Base-by-base conservation (phyloP, 1,140 invertebrate species). In the Antheraea pernyi region DNA sequence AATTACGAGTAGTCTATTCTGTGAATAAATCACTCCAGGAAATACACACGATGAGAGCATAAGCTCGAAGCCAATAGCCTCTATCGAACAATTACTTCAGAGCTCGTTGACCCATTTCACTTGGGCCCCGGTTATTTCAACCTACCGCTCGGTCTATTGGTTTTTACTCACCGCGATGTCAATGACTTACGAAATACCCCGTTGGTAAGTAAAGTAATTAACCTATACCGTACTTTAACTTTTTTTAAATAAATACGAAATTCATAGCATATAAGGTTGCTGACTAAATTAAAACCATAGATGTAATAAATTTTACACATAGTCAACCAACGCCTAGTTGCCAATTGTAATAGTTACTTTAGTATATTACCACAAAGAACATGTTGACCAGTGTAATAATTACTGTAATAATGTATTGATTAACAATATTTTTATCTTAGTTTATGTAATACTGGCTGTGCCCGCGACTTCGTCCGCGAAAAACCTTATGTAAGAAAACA, bases 61-160 rank as follows among this genome's bases (percentile, higher is more conserved):
- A 67, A 68, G 72, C 68, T 70, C 59, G 64, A 65, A 73, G 58
- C 65, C 72, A 73, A 73, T 73, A 76, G 74, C 70, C 69, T 76
- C 69, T 71, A 71, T 79, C 74, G 65, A 73, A 81, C 80, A 86
- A 82, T 86, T 82, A 83, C 78, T 83, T 80, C 82, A 84, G 77
- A 76, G 77, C 61, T 73, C 70, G 75, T 84, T 83, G 83, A 84
- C 83, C 85, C 72, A 83, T 77, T 83, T 85, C 69, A 74, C 62
- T 74, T 75, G 67, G 60, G 60, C 39, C 48, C 74, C 69, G 69
- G 75, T 75, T 81, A 77, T 78, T 81, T 79, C 70, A 77, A 79
- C 72, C 69, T 70, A 37, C 63, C 59, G 64, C 59, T 53, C 59
- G 67, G 30, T 46, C 42, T 64, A 68, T 19, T 59, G 65, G 59